These are phyloP conservation scores for Lasioglossum zephyrum DNA, from an alignment of 2,888 invertebrate genomes.

Conservation along the genomic window DNA sequence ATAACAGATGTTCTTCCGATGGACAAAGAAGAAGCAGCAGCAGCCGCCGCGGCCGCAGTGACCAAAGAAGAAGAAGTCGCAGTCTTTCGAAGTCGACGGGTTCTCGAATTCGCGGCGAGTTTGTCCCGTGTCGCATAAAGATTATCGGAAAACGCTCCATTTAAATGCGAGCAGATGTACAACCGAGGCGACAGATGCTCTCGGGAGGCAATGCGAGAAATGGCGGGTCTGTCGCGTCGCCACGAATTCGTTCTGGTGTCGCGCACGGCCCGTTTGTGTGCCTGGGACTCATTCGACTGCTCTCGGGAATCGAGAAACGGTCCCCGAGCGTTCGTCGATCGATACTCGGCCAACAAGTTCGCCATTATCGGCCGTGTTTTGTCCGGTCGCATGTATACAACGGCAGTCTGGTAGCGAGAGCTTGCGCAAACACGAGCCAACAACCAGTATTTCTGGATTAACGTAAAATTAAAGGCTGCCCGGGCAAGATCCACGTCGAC, in stretches of 20 bases:
- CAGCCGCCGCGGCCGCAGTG: neutral
- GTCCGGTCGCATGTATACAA: neutral
- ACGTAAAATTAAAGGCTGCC: constrained; percentile 45
- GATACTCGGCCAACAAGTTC: constrained; percentile 30
- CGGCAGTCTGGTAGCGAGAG: neutral
- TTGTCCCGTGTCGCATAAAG: constrained; percentile 23
- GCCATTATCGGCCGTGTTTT: neutral
- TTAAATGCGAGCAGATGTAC: constrained; percentile 65
- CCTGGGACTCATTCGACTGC: constrained; percentile 41
- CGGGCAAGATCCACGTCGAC: constrained; percentile 50
- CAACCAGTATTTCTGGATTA: constrained; percentile 52
- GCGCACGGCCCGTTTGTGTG: constrained; percentile 19
- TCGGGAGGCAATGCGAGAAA: constrained; percentile 49
- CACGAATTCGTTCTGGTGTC: constrained; percentile 55
- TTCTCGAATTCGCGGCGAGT: constrained; percentile 8
- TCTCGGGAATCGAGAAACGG: constrained; percentile 38
- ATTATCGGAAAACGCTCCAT: constrained; percentile 58
- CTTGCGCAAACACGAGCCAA: neutral
- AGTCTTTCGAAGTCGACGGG: neutral
- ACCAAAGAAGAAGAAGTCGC: neutral
- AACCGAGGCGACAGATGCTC: constrained; percentile 58
- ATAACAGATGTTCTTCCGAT: constrained; percentile 26
- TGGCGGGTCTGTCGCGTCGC: constrained; percentile 41
- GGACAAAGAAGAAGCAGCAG: neutral
- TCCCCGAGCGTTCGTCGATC: constrained; percentile 27